Evolutionary conservation across 23 tunicate species (phyloP), one percentile per base, ranked within the genome.

Genomic region (Halocynthia aurantium): DNA sequence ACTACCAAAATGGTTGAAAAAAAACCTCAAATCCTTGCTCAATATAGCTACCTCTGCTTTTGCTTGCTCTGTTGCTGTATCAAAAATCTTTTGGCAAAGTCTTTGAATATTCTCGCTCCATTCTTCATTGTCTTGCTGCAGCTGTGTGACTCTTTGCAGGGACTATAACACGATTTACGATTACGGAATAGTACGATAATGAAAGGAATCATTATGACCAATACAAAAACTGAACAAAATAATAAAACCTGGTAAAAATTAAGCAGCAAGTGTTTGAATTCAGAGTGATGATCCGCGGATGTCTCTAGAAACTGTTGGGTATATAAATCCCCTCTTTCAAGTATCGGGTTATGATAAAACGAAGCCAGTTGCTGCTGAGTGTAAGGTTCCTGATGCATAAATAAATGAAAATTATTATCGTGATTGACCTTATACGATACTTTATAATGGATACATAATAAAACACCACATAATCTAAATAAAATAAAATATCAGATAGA

Each of bases 321-420:
- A 31, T 85, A 77, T 20, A 77, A 52, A 0, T 76, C 86, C 52
- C 62, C 55, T 52, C 87, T 83, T 8, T 90, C 97, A 76, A 90
- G 68, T 7, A 90, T 49, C 17, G 70, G 73, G 77, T 90, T 90
- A 64, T 81, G 80, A 56, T 90, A 90, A 77, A 90, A 85, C 55
- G 71, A 40, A 7, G 77, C 58, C 52, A 85, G 50, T 40, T 90
- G 72, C 21, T 76, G 70, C 22, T 55, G 83, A 22, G 86, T 84
- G 58, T 80, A 84, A 15, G 96, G 96, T 61, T 81, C 76, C 85
- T 84, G 51, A 51, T 6, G 20, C 13, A 72, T 17, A 17, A 21
- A 72, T 12, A 12, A 44, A 72, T 44, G 2, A 66, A 78, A 31
- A 75, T 31, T 31, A 31, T 31, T 31, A 31, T 31, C 44, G 4